Evolutionary conservation across 2,113 vertebrate genomes (phyloP).

Genomic region (Hippoglossus stenolepis): DNA sequence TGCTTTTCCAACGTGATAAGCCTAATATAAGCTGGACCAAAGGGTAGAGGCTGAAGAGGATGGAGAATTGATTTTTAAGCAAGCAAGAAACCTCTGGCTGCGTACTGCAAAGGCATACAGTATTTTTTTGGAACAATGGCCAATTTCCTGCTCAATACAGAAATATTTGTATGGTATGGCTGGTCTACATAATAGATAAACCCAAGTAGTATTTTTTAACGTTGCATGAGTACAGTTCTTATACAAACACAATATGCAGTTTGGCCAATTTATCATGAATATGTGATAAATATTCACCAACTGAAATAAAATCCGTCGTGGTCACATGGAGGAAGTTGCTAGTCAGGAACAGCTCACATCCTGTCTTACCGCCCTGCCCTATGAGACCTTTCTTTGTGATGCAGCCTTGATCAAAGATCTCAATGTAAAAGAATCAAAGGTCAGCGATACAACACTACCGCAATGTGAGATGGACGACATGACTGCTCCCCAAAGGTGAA

Average conservation of each 20-base stretch:
- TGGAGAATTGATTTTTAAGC: slow-evolving; percentile 19
- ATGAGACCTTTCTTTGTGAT: background rate
- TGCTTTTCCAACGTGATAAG: slow-evolving; percentile 63
- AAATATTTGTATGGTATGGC: background rate
- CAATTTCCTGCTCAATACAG: background rate
- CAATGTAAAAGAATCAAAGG: too few species aligned
- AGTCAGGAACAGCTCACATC: background rate
- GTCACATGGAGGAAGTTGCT: too few species aligned
- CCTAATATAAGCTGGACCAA: slow-evolving; percentile 59
- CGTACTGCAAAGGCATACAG: background rate
- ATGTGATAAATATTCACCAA: too few species aligned
- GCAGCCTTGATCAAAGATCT: background rate
- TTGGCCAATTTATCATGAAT: too few species aligned
- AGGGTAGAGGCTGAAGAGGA: slow-evolving; percentile 34
- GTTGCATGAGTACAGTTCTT: background rate
- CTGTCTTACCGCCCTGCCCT: background rate
- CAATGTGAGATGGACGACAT: too few species aligned
- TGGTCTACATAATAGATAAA: too few species aligned
- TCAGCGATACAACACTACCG: too few species aligned
- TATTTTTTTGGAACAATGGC: too few species aligned
- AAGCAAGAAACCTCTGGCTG: background rate
- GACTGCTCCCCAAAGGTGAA: too few species aligned
- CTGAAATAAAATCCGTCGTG: too few species aligned
- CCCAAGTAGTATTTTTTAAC: background rate
- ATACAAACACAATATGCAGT: background rate